These are phyloP conservation scores for Nannoperca obscura DNA, from an alignment of 2,797 vertebrate genomes.

Conservation along the genomic window DNA sequence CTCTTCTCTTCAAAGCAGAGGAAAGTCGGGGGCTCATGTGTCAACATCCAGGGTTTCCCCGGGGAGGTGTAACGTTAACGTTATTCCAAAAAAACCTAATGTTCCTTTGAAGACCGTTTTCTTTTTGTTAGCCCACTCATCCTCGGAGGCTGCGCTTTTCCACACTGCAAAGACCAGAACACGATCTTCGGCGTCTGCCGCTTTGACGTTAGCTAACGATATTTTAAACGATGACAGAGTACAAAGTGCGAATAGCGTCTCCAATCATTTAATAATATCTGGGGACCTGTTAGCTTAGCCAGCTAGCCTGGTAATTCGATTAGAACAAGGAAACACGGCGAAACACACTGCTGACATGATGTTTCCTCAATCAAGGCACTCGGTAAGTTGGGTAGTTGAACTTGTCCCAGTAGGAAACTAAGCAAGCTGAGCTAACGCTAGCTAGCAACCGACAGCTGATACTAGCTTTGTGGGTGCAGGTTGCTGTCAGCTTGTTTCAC, in stretches of 20 bases:
- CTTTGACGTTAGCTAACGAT: conserved; percentile 67
- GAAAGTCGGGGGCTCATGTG: conserved; percentile 78
- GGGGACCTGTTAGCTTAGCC: conserved; percentile 80
- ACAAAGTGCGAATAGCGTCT: conserved; percentile 74
- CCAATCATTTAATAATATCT: conserved; percentile 69
- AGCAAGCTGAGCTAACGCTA: conserved; percentile 65
- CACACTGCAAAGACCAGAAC: conserved; percentile 4
- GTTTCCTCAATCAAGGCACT: conserved; percentile 98
- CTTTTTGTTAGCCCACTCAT: conserved; percentile 6
- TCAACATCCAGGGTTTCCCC: conserved; percentile 80
- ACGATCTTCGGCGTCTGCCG: conserved; percentile 47
- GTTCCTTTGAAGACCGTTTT: conserved; percentile 49
- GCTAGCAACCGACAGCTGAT: conserved; percentile 72
- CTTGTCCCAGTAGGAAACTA: conserved; percentile 53
- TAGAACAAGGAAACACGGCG: conserved; percentile 56
- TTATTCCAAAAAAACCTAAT: conserved; percentile 52
- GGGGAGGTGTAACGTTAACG: conserved; percentile 74
- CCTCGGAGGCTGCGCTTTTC: not conserved
- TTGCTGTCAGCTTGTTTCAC: conserved; percentile 60
- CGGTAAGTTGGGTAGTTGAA: conserved; percentile 86
- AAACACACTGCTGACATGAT: conserved; percentile 92
- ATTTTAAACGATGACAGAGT: conserved; percentile 79
- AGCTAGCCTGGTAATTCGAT: conserved; percentile 65
- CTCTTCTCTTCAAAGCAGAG: conserved; percentile 77
- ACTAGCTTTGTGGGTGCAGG: conserved; percentile 43